Base-by-base conservation (phyloP, 2,888 invertebrate species). In the Eremobia ochroleuca region DNA sequence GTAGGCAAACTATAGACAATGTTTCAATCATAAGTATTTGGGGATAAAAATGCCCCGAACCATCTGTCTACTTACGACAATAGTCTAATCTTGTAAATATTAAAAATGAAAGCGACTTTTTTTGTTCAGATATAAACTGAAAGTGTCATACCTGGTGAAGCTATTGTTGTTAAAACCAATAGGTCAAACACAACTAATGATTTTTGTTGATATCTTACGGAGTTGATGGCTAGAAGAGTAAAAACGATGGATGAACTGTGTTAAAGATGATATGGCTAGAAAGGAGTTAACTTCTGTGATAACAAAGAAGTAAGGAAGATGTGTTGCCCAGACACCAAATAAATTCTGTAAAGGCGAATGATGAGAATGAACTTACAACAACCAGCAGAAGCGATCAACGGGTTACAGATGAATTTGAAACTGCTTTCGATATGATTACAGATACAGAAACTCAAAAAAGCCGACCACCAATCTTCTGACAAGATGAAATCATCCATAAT, bases 401-500 rank as follows among this genome's bases (percentile, higher is more conserved):
- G 37, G 21, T 25, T 49, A 40, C 31, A n/a, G 5, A 52, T 13
- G 18, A 37, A 25, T 8, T 21, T 13, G n/a, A n/a, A 55, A n/a
- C 52, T 4, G 18, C 18, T 71, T 49, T 49, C n/a, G 11, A 79
- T 61, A 71, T 65, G 64, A 65, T 81, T 66, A 74, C 43, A 74
- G 25, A 49, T 31, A 55, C 34, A 59, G 34, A 58, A 52, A 65
- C 40, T 43, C 28, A 46, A 68, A 77, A 55, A 49, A 61, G 9
- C 58, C 65, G 46, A n/a, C 59, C 9, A 46, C 31, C 71, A 73
- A 85, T 73, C 64, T 25, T 49, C 62, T 43, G 52, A 37, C 11
- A 67, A 75, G 66, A 85, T 82, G 69, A 84, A 82, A 85, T 85
- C 82, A 82, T 71, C 40, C 76, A 49, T 65, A 81, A 49, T 61